These are phyloP conservation scores for Gobiocypris rarus DNA, from an alignment of 2,113 vertebrate genomes.

Conservation along the genomic window DNA sequence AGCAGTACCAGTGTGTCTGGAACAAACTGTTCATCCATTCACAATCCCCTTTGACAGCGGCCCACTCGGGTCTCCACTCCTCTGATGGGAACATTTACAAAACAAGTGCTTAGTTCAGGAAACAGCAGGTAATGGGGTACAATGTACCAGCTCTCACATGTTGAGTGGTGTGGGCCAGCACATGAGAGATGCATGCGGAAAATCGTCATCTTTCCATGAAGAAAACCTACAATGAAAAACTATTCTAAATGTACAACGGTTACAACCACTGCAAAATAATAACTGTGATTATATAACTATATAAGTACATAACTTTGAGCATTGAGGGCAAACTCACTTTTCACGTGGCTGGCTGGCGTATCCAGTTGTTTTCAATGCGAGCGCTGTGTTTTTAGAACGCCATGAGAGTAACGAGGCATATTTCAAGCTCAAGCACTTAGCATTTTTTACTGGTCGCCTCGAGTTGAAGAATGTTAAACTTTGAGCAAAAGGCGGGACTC, in stretches of 20 bases:
- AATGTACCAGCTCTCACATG: conserved; percentile 51
- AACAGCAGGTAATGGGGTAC: conserved; percentile 22
- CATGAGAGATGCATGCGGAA: conserved; percentile 36
- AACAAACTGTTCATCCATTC: conserved; percentile 76
- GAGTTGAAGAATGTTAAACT: too few relatives aligned
- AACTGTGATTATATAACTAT: too few relatives aligned
- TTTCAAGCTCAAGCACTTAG: too few relatives aligned
- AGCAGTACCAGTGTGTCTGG: conserved; percentile 65
- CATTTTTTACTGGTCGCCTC: too few relatives aligned
- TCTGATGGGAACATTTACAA: conserved; percentile 68
- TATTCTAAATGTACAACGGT: neutral
- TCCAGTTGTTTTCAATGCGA: too few relatives aligned
- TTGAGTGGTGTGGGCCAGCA: neutral
- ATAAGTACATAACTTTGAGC: too few relatives aligned
- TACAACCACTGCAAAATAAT: neutral
- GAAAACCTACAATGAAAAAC: neutral
- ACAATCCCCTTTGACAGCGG: conserved; percentile 72
- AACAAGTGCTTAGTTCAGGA: conserved; percentile 66
- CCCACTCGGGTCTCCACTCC: conserved; percentile 45
- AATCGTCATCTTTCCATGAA: neutral
- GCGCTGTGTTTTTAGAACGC: too few relatives aligned
- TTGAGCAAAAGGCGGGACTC: too few relatives aligned
- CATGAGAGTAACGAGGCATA: too few relatives aligned
- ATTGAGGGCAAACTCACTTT: too few relatives aligned
- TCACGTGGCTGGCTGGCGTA: too few relatives aligned